Evolutionary conservation across 2,797 vertebrate genomes (phyloP).

Genomic region (Acrocephalus scirpaceus): DNA sequence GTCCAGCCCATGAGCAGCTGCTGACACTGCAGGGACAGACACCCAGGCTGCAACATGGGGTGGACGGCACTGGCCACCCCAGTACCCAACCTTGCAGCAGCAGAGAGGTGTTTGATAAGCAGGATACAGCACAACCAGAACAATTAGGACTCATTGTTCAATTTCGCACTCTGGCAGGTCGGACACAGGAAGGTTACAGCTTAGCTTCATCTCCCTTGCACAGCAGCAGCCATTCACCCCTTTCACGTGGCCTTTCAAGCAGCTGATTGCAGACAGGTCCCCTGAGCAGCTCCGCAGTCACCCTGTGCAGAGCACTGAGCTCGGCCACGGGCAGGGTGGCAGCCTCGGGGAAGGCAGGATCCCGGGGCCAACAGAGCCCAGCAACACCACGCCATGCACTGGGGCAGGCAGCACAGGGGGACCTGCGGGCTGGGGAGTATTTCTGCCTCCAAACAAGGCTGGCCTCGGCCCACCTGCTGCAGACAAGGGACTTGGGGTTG

Average conservation of each 20-base stretch:
- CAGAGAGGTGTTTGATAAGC: too few relatives aligned
- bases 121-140: too few relatives aligned
- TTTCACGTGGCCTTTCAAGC: rapidly evolving
- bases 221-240: not conserved
- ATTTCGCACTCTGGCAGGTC: rapidly evolving
- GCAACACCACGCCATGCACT: rapidly evolving
- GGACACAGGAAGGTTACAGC: too few relatives aligned
- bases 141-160: rapidly evolving
- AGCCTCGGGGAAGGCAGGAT: too few relatives aligned
- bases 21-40: not conserved
- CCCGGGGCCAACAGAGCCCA: not conserved
- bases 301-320: not conserved
- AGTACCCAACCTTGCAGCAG: not conserved
- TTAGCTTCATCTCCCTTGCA: not conserved
- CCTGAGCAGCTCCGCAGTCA: not conserved
- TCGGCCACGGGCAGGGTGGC: rapidly evolving
- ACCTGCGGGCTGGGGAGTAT: too few relatives aligned
- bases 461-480: too few relatives aligned
- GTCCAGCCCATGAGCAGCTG: rapidly evolving
- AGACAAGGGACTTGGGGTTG: not conserved
- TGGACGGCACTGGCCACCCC: rapidly evolving
- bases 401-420: not conserved
- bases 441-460: not conserved
- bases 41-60: rapidly evolving
- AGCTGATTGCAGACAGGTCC: rapidly evolving